These are phyloP conservation scores for Zaprionus davidi DNA, from an alignment of 1,140 invertebrate genomes.

Conservation along the genomic window DNA sequence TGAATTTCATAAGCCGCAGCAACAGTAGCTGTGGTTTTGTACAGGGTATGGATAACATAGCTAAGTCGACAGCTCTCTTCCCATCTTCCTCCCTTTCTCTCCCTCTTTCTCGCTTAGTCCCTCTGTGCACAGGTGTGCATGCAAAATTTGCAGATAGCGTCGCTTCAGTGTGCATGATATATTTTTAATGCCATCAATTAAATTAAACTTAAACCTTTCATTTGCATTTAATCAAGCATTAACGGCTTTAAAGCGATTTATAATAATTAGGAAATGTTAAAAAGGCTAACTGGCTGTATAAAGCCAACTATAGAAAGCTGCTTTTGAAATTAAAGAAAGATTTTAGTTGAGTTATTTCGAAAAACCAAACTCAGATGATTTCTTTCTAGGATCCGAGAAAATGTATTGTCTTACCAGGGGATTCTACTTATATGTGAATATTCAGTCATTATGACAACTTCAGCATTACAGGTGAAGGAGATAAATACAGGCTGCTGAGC, in stretches of 20 bases:
- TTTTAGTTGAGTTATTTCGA: too few species aligned
- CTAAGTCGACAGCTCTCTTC: neutral
- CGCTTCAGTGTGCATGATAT: neutral
- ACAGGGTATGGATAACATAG: slow-evolving; percentile 18
- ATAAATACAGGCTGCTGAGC: too few species aligned
- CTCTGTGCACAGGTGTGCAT: slow-evolving; percentile 9
- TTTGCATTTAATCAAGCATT: neutral
- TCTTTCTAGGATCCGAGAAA: too few species aligned
- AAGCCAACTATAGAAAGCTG: neutral
- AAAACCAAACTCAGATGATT: too few species aligned
- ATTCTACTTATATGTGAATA: too few species aligned
- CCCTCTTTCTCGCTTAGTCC: neutral
- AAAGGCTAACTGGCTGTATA: neutral
- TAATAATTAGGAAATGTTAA: neutral
- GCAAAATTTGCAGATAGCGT: neutral
- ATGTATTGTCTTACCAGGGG: too few species aligned
- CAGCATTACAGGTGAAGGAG: too few species aligned
- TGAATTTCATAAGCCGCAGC: slow-evolving; percentile 18
- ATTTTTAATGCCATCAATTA: slow-evolving; percentile 5
- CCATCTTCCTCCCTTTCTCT: too few species aligned
- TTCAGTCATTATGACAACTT: too few species aligned
- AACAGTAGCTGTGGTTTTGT: slow-evolving; percentile 3
- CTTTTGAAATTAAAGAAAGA: too few species aligned
- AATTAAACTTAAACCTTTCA: slow-evolving; percentile 1
- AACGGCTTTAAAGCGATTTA: neutral